Evolutionary conservation across 2,888 invertebrate genomes (phyloP).

Genomic region (Rotaria sp.): DNA sequence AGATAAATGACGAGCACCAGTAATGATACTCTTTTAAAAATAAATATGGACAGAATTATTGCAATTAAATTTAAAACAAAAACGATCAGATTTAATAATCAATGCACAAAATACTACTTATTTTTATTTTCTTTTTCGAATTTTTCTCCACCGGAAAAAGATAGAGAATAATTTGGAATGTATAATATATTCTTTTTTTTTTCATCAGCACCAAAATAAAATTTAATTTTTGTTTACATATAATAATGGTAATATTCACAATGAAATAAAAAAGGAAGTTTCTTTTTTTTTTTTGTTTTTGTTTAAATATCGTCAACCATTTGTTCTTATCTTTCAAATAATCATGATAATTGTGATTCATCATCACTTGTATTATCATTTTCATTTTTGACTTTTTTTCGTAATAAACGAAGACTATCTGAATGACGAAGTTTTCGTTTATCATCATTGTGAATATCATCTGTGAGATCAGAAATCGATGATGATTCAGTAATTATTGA

Average conservation of each 20-base stretch:
- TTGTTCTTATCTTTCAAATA: not conserved
- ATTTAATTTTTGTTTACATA: not conserved
- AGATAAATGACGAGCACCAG: not conserved
- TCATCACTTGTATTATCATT: slow-evolving; percentile 14
- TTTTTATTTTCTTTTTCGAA: not conserved
- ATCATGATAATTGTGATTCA: not conserved
- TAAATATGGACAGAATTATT: slow-evolving; percentile 15
- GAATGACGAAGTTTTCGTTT: not conserved
- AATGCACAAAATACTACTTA: slow-evolving; percentile 8
- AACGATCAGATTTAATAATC: not conserved
- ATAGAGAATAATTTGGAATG: not conserved
- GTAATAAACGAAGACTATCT: not conserved
- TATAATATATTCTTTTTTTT: not conserved
- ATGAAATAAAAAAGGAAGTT: too few relatives aligned
- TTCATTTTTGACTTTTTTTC: slow-evolving; percentile 10
- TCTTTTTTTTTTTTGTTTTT: too few relatives aligned
- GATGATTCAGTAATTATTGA: not conserved
- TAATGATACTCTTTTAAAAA: not conserved
- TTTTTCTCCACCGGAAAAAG: not conserved
- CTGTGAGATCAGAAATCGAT: not conserved
- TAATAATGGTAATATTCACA: not conserved
- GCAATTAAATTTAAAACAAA: not conserved
- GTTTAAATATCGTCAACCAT: too few relatives aligned
- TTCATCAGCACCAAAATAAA: not conserved
- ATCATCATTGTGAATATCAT: not conserved